Conservation (phyloP, 2,888 invertebrate species). For the Drosophila affinis region DNA sequence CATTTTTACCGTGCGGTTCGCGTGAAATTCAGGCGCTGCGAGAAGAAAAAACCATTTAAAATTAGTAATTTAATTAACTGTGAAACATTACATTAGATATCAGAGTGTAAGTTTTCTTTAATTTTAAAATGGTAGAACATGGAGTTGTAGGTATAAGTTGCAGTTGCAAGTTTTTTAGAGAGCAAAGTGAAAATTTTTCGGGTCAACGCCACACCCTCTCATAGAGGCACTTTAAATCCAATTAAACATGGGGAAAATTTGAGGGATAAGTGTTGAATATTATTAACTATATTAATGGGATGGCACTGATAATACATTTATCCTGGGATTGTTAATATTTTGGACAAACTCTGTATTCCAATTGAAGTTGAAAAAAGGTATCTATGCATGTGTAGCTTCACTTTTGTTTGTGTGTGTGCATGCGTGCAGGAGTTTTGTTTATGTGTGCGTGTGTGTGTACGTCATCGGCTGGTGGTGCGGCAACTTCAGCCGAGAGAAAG, state of each 20-base stretch:
- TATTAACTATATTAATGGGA: background rate
- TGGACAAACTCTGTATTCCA: conserved; percentile 49
- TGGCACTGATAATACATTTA: conserved; percentile 14
- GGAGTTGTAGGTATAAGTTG: conserved; percentile 31
- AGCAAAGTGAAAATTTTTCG: conserved; percentile 74
- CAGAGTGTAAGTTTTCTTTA: conserved; percentile 69
- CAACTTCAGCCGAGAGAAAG: conserved; percentile 73
- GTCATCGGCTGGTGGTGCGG: conserved; percentile 74
- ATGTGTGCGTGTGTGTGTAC: conserved; percentile 50
- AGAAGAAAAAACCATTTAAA: conserved; percentile 58
- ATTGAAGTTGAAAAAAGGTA: conserved; percentile 56
- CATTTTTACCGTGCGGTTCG: conserved; percentile 60
- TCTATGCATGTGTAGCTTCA: conserved; percentile 60
- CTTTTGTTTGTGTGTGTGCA: conserved; percentile 42
- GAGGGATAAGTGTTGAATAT: conserved; percentile 24
- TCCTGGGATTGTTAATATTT: conserved; percentile 7
- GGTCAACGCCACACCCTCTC: conserved; percentile 82
- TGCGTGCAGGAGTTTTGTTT: conserved; percentile 30
- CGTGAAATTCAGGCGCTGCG: conserved; percentile 58
- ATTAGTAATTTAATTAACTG: conserved; percentile 59
- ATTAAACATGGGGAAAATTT: conserved; percentile 50
- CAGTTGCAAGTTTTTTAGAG: conserved; percentile 48
- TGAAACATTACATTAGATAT: conserved; percentile 45
- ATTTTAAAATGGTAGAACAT: conserved; percentile 26
- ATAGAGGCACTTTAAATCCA: conserved; percentile 49